Evolutionary conservation across 2,113 vertebrate species (phyloP).

Genomic region (Tympanuchus pallidicinctus): DNA sequence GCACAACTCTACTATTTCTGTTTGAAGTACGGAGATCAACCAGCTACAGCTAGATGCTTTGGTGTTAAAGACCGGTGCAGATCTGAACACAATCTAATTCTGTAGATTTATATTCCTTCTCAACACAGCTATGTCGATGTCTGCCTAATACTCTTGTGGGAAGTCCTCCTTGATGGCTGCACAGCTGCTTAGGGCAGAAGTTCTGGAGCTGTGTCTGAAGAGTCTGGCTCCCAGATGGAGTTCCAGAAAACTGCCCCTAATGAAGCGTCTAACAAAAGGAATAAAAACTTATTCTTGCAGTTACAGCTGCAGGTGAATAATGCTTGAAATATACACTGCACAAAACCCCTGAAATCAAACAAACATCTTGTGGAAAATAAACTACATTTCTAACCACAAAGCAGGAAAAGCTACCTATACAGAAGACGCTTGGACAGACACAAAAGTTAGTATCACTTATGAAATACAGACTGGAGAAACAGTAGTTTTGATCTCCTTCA

Average conservation of each 20-base stretch:
- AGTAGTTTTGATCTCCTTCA: neutral
- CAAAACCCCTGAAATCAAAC: neutral
- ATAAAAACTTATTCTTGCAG: neutral
- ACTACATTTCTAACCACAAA: neutral
- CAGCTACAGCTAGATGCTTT: neutral
- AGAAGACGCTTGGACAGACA: neutral
- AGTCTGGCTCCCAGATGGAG: neutral
- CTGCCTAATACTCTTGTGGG: neutral
- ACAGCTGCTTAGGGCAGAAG: neutral
- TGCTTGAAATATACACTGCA: neutral
- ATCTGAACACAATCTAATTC: neutral
- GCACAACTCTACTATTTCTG: neutral
- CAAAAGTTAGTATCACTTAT: neutral
- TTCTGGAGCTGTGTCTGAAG: neutral
- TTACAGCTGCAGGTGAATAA: neutral
- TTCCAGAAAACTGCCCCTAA: neutral
- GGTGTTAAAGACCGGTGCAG: neutral
- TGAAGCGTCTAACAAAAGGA: neutral
- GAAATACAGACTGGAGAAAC: neutral
- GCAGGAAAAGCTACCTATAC: neutral
- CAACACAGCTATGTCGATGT: neutral
- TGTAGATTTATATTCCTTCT: neutral
- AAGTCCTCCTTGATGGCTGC: neutral
- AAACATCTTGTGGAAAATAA: neutral
- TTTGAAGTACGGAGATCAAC: neutral